phyloP scores from a whole-genome alignment of 2,797 vertebrate genomes.

The Gambusia yucatana region DNA sequence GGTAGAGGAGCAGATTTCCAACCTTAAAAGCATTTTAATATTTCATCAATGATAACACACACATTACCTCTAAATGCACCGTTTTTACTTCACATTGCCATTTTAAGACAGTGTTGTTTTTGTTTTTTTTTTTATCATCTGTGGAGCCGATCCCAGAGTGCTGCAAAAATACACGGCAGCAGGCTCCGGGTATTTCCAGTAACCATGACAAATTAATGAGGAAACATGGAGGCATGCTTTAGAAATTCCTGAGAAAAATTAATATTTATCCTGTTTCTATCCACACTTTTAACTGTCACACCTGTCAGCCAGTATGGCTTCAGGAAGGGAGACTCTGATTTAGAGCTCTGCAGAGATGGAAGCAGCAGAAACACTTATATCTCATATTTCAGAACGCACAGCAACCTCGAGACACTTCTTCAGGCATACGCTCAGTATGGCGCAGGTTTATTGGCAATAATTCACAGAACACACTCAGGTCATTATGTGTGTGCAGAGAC shows the following conservation, averaged over 20 bases:
- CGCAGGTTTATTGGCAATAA: not conserved
- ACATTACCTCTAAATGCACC: conserved; percentile 43
- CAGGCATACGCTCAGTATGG: not conserved
- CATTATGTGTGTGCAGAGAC: conserved; percentile 24
- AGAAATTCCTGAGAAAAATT: conserved; percentile 29
- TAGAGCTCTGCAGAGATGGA: conserved; percentile 20
- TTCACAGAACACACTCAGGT: not conserved
- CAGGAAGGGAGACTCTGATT: conserved; percentile 16
- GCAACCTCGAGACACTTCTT: conserved; percentile 5
- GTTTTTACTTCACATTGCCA: conserved; percentile 58
- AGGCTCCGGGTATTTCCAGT: conserved; percentile 43
- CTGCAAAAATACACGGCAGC: conserved; percentile 50
- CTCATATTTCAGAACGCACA: conserved; percentile 10
- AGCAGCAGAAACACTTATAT: conserved; percentile 8
- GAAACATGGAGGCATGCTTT: conserved; percentile 32
- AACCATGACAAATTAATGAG: conserved; percentile 65
- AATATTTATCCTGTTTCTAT: conserved; percentile 22
- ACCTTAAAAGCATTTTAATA: conserved; percentile 64
- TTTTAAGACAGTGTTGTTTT: conserved; percentile 48
- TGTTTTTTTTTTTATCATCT: conserved; percentile 50
- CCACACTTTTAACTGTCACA: conserved; percentile 7
- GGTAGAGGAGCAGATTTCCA: conserved; percentile 44
- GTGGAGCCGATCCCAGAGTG: conserved; percentile 55
- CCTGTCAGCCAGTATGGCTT: conserved; percentile 25
- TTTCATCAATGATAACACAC: conserved; percentile 54